Conservation (phyloP, 2,797 vertebrate species). For the Odontamblyopus rebecca region DNA sequence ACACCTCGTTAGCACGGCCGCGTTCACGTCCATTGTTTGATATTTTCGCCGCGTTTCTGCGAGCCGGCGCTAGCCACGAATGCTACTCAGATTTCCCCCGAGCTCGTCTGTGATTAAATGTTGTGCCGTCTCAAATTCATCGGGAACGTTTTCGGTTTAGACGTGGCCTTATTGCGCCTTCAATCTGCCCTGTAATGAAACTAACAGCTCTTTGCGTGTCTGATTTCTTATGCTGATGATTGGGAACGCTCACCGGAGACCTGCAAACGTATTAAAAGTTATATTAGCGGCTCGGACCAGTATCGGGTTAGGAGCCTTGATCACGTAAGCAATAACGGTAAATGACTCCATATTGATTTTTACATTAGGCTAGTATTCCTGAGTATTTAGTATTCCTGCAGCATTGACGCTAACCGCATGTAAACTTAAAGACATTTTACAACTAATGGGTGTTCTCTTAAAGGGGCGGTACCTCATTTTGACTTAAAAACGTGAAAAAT, state of each 20-base stretch:
- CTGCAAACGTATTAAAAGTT: background rate
- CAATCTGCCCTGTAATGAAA: slow-evolving; percentile 49
- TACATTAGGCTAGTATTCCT: slow-evolving; percentile 27
- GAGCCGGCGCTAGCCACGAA: slow-evolving; percentile 22
- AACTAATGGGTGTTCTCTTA: too few relatives aligned
- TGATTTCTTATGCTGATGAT: slow-evolving; percentile 16
- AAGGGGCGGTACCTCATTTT: too few relatives aligned
- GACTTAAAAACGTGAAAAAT: too few relatives aligned
- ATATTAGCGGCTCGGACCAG: slow-evolving; percentile 5
- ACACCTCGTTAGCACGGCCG: background rate
- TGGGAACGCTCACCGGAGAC: background rate
- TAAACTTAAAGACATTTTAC: too few relatives aligned
- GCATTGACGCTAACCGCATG: slow-evolving; percentile 2
- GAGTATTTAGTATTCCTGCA: slow-evolving; percentile 14
- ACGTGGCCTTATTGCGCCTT: slow-evolving; percentile 24
- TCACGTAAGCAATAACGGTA: slow-evolving; percentile 6
- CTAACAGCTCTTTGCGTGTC: slow-evolving; percentile 11
- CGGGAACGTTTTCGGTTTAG: slow-evolving; percentile 17
- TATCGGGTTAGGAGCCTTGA: background rate
- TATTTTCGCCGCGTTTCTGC: slow-evolving; percentile 32
- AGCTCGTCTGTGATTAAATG: slow-evolving; percentile 44
- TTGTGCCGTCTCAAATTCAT: slow-evolving; percentile 7
- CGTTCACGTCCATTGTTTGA: slow-evolving; percentile 9
- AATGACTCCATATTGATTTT: slow-evolving; percentile 19
- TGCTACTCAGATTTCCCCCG: slow-evolving; percentile 46